Evolutionary conservation across 2,797 vertebrate genomes (phyloP).

Genomic region (Arrhamphus sclerolepis): DNA sequence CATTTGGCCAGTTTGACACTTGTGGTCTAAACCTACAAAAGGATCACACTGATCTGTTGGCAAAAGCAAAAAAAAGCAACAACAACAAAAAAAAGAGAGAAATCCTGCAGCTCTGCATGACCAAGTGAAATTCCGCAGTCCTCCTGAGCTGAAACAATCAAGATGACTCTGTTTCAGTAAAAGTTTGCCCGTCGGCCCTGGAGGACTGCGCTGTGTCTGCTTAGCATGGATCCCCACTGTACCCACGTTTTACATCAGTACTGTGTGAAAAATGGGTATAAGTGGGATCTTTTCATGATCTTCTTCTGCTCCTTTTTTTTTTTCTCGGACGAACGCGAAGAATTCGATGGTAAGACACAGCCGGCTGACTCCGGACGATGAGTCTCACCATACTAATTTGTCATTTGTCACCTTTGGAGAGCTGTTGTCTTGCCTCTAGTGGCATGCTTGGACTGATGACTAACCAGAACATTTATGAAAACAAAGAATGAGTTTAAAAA

Average conservation of each 20-base stretch:
- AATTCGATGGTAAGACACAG: conserved; percentile 90
- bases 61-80: conserved; percentile 5
- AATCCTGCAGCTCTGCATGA: conserved; percentile 71
- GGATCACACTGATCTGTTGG: conserved; percentile 38
- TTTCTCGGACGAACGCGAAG: conserved; percentile 76
- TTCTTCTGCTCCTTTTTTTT: conserved; percentile 75
- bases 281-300: conserved; percentile 72
- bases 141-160: conserved; percentile 36
- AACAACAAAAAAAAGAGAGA: too few relatives aligned
- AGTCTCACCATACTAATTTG: conserved; percentile 66
- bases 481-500: not conserved
- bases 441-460: conserved; percentile 67
- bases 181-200: conserved; percentile 44
- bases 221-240: conserved; percentile 76
- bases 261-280: conserved; percentile 67
- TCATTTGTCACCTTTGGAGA: conserved; percentile 35
- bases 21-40: too few relatives aligned
- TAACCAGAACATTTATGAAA: conserved; percentile 34
- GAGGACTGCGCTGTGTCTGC: conserved; percentile 62
- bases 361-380: conserved; percentile 51
- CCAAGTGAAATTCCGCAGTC: conserved; percentile 37
- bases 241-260: conserved; percentile 58
- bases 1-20: too few relatives aligned
- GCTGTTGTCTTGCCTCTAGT: conserved; percentile 48
- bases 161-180: too few relatives aligned